phyloP scores from a whole-genome alignment of 2,797 vertebrate genomes.

The Paramormyrops hopkinsi region DNA sequence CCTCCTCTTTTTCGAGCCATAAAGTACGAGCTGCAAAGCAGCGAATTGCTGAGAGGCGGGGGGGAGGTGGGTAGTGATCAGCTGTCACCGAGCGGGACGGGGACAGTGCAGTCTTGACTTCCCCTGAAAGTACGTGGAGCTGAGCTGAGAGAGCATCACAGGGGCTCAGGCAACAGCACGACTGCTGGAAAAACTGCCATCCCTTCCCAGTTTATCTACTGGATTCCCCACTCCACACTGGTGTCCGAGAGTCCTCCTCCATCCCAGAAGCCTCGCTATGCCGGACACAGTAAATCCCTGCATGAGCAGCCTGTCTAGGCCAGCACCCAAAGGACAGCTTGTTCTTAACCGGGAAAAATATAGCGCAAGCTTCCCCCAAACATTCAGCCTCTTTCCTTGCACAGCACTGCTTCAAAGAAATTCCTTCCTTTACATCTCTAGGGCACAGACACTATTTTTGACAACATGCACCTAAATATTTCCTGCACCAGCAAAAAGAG shows the following conservation, averaged over 20 bases:
- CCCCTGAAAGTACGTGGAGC: background rate
- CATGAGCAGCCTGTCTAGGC: background rate
- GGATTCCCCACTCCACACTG: background rate
- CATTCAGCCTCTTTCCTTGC: background rate
- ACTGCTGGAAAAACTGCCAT: background rate
- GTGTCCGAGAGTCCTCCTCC: background rate
- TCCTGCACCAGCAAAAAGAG: background rate
- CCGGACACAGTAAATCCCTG: background rate
- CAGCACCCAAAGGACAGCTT: background rate
- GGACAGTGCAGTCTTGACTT: background rate
- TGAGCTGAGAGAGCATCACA: background rate
- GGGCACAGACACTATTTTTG: conserved; percentile 5
- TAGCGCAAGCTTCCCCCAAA: background rate
- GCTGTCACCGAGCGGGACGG: background rate
- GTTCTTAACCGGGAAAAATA: background rate
- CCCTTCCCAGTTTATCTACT: background rate
- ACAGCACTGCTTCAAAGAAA: background rate
- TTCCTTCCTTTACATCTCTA: conserved; percentile 10
- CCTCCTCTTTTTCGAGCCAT: background rate
- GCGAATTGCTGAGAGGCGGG: background rate
- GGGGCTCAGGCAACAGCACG: background rate
- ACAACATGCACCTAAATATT: background rate
- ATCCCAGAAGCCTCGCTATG: background rate
- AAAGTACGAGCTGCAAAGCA: background rate
- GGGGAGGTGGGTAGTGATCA: background rate